Evolutionary conservation across 2,797 vertebrate genomes (phyloP).

Genomic region (Sternotherus odoratus): DNA sequence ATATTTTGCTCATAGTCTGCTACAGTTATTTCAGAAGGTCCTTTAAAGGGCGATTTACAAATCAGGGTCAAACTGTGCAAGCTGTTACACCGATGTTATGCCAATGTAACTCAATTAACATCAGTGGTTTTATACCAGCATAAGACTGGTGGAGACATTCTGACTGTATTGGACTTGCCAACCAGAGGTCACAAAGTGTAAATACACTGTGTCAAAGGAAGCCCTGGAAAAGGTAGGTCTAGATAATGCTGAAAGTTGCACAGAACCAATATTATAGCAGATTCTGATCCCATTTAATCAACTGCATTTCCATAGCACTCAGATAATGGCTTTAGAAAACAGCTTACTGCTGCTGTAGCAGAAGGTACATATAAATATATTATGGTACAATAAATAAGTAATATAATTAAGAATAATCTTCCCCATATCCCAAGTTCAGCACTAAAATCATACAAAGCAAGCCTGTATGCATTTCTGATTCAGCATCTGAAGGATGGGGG

Average conservation of each 20-base stretch:
- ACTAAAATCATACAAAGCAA: constrained; percentile 64
- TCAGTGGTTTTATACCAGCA: not conserved
- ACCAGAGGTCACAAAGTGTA: not conserved
- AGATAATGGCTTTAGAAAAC: not conserved
- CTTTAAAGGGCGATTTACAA: not conserved
- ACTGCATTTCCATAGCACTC: not conserved
- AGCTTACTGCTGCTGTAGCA: constrained; percentile 17
- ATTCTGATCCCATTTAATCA: not conserved
- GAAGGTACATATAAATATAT: constrained; percentile 59
- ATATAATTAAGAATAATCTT: constrained; percentile 71
- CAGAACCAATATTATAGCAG: not conserved
- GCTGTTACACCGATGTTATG: not conserved
- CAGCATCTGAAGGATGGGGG: constrained; percentile 37
- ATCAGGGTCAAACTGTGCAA: not conserved
- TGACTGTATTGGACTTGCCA: not conserved
- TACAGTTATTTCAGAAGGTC: not conserved
- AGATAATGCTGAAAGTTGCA: not conserved
- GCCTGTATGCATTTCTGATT: constrained; percentile 58
- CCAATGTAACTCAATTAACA: not conserved
- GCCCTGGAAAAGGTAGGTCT: not conserved
- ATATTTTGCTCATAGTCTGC: not conserved
- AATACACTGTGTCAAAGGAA: not conserved
- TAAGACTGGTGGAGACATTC: not conserved
- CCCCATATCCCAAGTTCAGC: constrained; percentile 63
- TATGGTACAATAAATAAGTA: constrained; percentile 69